phyloP scores from a whole-genome alignment of 1,140 invertebrate genomes.

The Ganaspis sp. region DNA sequence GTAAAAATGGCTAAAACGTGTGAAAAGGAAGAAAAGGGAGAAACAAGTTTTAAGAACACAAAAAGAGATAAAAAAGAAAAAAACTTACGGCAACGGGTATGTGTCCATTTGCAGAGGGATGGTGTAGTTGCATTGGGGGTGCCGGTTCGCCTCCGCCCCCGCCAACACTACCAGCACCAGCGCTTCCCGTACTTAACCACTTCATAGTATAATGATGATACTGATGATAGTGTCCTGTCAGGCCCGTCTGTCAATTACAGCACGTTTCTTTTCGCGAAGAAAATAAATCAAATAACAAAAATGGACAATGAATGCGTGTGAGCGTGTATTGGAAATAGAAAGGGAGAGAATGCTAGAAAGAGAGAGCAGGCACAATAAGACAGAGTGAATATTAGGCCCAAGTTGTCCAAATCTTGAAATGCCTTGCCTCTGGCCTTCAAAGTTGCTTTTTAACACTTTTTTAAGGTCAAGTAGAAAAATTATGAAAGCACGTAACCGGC shows the following conservation, averaged over 20 bases:
- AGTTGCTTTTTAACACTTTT: too few species aligned
- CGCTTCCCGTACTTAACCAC: constrained; percentile 73
- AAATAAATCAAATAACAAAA: neutral
- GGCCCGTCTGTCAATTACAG: constrained; percentile 43
- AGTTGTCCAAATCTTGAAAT: too few species aligned
- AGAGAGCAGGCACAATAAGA: neutral
- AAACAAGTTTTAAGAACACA: constrained; percentile 33
- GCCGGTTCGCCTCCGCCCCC: constrained; percentile 71
- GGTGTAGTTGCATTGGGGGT: constrained; percentile 74
- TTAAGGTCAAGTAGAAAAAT: too few species aligned
- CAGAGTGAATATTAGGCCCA: too few species aligned
- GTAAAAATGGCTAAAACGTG: too few species aligned
- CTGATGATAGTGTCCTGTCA: constrained; percentile 53
- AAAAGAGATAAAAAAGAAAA: constrained; percentile 23
- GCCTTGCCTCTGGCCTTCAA: too few species aligned
- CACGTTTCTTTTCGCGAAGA: neutral
- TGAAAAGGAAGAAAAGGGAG: neutral
- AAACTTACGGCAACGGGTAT: constrained; percentile 70
- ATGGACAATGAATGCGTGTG: neutral
- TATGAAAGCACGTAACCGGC: too few species aligned
- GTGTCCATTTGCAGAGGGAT: constrained; percentile 73
- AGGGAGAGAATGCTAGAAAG: constrained; percentile 34
- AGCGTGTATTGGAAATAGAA: neutral
- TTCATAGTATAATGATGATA: constrained; percentile 62
- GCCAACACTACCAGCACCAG: neutral